Percentiles rank a stretch among this genome's conserved stretches.
Evolutionary conservation across 2,113 vertebrate species (phyloP).

Genomic region (Hoplias malabaricus): DNA sequence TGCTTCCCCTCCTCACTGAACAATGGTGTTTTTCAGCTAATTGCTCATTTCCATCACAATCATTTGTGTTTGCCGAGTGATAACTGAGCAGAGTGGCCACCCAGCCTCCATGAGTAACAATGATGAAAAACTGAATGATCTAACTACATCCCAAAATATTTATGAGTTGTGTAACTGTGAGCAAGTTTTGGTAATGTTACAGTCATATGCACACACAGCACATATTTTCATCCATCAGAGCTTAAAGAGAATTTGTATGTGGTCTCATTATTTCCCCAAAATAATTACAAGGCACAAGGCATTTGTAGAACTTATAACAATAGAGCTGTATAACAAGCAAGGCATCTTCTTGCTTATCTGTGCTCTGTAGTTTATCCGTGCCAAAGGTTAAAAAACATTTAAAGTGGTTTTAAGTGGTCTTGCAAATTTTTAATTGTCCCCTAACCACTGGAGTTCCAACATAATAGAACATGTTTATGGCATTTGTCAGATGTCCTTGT

Average conservation of each 20-base stretch:
- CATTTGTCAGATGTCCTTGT: no score
- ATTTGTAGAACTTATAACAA: neutral
- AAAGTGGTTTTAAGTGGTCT: neutral
- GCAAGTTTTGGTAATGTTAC: neutral
- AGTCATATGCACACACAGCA: neutral
- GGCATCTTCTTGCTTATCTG: neutral
- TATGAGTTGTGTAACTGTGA: slow-evolving; percentile 1
- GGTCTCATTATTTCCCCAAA: neutral
- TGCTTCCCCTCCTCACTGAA: slow-evolving; percentile 17
- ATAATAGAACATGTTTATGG: no score
- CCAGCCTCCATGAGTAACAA: slow-evolving; percentile 8
- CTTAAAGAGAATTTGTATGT: neutral
- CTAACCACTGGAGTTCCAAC: neutral
- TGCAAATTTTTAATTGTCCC: neutral
- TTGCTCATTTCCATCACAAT: slow-evolving; percentile 16
- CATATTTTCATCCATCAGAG: neutral
- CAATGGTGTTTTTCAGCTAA: neutral
- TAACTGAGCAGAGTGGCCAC: neutral
- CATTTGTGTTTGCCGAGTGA: slow-evolving; percentile 25
- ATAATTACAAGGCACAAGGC: neutral
- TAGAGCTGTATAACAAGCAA: neutral
- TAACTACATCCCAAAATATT: neutral
- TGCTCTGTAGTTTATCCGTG: neutral
- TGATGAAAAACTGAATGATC: neutral
- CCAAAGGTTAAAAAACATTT: neutral